Evolutionary conservation across 2,113 vertebrate genomes (phyloP).

Genomic region (Onychorhynchus coronatus): DNA sequence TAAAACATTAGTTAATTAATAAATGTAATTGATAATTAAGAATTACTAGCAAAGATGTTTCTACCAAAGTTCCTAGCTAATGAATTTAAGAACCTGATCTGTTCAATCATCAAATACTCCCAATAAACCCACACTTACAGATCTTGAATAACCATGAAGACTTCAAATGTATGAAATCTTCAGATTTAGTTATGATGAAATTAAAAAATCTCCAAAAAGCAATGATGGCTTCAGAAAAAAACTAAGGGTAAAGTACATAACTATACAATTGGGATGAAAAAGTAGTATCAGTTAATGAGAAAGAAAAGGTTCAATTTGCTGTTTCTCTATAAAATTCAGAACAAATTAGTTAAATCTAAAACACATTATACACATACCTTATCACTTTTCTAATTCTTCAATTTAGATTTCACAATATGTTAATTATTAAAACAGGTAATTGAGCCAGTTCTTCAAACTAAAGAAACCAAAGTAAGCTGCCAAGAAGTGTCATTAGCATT

Average conservation of each 20-base stretch:
- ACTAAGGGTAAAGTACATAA: background rate
- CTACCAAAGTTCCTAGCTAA: background rate
- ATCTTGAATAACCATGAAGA: background rate
- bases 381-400: background rate
- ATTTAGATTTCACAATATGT: background rate
- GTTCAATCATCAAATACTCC: background rate
- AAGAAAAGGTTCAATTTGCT: background rate
- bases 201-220: background rate
- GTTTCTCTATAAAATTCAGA: background rate
- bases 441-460: background rate
- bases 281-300: background rate
- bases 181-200: background rate
- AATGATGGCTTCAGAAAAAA: background rate
- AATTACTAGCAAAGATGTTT: background rate
- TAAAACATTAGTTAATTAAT: background rate
- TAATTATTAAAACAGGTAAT: background rate
- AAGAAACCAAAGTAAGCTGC: background rate
- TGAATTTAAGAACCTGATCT: background rate
- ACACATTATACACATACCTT: background rate
- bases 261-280: background rate
- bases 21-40: background rate
- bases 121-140: background rate
- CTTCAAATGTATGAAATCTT: background rate
- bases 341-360: background rate
- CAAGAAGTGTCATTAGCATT: background rate